Conservation (phyloP, 2,797 vertebrate genomes). For the Euphonia xanthogaster region DNA sequence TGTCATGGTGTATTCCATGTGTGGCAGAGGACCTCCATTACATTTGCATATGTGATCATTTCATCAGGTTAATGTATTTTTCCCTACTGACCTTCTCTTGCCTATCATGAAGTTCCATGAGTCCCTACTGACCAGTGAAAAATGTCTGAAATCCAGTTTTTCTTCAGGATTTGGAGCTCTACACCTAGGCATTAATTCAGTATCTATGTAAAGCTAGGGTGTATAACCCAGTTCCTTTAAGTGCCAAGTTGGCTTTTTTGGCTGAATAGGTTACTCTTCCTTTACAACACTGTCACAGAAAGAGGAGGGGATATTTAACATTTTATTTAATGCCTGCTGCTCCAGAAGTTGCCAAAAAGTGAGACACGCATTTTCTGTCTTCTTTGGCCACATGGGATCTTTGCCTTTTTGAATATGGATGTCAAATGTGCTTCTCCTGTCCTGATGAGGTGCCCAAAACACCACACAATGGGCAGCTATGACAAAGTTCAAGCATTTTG, state of each 20-base stretch:
- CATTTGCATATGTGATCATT: background rate
- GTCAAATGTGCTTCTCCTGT: background rate
- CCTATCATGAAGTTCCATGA: background rate
- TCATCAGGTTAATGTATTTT: background rate
- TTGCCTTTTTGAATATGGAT: background rate
- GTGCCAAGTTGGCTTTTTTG: background rate
- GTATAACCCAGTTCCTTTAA: background rate
- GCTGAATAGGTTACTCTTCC: background rate
- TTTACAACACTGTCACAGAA: background rate
- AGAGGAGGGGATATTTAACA: background rate
- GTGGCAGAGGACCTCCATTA: background rate
- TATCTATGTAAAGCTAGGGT: background rate
- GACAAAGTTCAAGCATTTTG: background rate
- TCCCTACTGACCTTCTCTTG: background rate
- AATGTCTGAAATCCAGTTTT: background rate
- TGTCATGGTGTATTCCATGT: background rate
- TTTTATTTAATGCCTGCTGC: background rate
- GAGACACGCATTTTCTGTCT: background rate
- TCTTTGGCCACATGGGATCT: accelerated
- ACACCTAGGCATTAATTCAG: background rate
- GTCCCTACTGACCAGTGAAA: background rate
- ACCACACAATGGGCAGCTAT: background rate
- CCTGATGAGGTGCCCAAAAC: background rate
- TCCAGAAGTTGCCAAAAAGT: background rate
- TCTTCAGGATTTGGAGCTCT: background rate